phyloP scores from a whole-genome alignment of 2,888 invertebrate species.

The Liposcelis brunnea region DNA sequence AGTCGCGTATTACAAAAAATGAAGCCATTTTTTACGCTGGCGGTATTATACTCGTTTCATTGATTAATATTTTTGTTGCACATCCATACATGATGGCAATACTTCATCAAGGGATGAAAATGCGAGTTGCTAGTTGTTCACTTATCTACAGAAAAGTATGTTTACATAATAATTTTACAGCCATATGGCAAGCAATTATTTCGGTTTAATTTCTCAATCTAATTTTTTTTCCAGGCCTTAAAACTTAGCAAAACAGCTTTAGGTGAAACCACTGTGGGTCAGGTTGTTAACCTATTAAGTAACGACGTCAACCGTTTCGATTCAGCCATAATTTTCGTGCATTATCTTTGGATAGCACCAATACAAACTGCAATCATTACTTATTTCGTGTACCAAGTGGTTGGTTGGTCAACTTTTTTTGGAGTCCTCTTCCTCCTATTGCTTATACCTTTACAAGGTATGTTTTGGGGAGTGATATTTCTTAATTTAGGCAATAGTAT shows the following conservation, averaged over 20 bases:
- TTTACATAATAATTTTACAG: too few relatives aligned
- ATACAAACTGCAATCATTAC: slow-evolving; percentile 63
- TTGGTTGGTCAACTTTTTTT: slow-evolving; percentile 48
- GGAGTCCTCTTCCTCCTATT: slow-evolving; percentile 51
- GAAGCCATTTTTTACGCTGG: slow-evolving; percentile 61
- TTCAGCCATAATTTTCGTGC: slow-evolving; percentile 69
- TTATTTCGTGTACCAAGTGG: slow-evolving; percentile 42
- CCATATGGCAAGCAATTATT: too few relatives aligned
- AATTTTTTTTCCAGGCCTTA: slow-evolving; percentile 33
- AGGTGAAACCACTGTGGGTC: slow-evolving; percentile 61
- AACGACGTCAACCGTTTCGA: slow-evolving; percentile 92
- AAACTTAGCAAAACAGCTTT: slow-evolving; percentile 63
- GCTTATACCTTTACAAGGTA: slow-evolving; percentile 59
- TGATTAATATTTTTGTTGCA: slow-evolving; percentile 55
- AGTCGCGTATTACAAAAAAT: slow-evolving; percentile 20
- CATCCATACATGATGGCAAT: slow-evolving; percentile 81
- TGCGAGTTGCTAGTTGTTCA: slow-evolving; percentile 64
- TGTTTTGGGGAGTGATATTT: too few relatives aligned
- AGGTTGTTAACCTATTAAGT: slow-evolving; percentile 54
- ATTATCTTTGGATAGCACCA: slow-evolving; percentile 85
- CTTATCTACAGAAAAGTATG: slow-evolving; percentile 66
- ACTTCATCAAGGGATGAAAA: slow-evolving; percentile 65
- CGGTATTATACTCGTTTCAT: slow-evolving; percentile 54
- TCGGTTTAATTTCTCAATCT: background rate
- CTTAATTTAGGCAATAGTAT: too few relatives aligned